phyloP scores from a whole-genome alignment of 2,888 invertebrate genomes.

The Salpingus planirostris region DNA sequence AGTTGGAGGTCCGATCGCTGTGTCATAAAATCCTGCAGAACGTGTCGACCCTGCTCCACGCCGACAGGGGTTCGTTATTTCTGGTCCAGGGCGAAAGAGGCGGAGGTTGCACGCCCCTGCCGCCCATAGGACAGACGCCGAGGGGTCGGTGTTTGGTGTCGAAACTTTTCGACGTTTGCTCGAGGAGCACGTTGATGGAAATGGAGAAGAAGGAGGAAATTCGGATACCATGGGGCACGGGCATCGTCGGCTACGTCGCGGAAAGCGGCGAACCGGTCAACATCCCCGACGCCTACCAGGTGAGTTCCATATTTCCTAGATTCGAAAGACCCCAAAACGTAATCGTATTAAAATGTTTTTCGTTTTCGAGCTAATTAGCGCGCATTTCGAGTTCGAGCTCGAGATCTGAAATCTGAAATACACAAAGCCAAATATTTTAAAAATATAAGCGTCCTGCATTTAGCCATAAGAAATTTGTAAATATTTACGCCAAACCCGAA shows the following conservation, averaged over 20 bases:
- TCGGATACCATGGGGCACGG: constrained; percentile 88
- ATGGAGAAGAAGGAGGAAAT: constrained; percentile 91
- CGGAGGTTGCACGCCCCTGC: constrained; percentile 35
- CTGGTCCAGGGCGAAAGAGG: constrained; percentile 66
- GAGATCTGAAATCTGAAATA: no score
- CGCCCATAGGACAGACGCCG: constrained; percentile 34
- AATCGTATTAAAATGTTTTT: no score
- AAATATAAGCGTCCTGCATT: no score
- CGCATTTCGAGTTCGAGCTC: no score
- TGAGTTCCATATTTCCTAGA: no score
- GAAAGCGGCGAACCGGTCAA: constrained; percentile 88
- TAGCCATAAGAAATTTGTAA: no score
- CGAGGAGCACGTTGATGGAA: constrained; percentile 83
- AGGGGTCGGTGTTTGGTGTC: constrained; percentile 71
- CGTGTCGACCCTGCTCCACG: constrained; percentile 83
- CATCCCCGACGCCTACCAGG: constrained; percentile 93
- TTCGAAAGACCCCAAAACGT: no score
- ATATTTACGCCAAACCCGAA: no score
- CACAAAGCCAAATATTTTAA: no score
- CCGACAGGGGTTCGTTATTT: constrained; percentile 88
- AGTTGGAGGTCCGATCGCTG: constrained; percentile 83
- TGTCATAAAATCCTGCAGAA: constrained; percentile 96
- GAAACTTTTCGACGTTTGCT: constrained; percentile 91
- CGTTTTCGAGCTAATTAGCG: no score
- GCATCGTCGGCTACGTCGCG: constrained; percentile 91